These are phyloP conservation scores for Protonemura montana DNA, from an alignment of 2,888 invertebrate species.

Conservation along the genomic window DNA sequence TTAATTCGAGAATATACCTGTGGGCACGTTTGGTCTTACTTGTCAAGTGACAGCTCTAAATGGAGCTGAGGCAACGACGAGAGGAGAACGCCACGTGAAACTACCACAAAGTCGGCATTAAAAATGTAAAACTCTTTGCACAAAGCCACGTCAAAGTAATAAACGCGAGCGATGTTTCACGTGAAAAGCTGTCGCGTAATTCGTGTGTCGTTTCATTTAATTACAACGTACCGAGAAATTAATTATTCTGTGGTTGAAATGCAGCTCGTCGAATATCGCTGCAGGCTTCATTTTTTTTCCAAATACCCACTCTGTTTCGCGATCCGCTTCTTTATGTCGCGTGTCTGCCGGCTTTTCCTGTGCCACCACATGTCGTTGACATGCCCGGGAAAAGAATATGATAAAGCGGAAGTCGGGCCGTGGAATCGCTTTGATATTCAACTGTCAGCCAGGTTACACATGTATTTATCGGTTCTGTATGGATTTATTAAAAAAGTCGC, in stretches of 20 bases:
- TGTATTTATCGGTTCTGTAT: not conserved
- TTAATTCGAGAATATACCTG: too few relatives aligned
- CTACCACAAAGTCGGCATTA: not conserved
- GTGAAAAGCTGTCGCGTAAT: not conserved
- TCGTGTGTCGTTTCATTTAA: not conserved
- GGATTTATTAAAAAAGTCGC: not conserved
- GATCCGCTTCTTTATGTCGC: not conserved
- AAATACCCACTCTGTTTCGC: not conserved
- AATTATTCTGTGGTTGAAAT: not conserved
- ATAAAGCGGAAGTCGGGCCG: not conserved
- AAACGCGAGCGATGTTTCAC: not conserved
- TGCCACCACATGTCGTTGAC: not conserved
- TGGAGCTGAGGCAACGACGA: not conserved
- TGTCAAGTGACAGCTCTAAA: not conserved
- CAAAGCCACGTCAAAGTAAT: not conserved
- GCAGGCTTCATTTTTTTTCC: not conserved
- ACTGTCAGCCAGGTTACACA: not conserved
- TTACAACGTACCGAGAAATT: not conserved
- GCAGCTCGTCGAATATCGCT: not conserved
- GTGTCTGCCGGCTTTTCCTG: not conserved
- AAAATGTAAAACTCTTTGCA: not conserved
- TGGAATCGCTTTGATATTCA: not conserved
- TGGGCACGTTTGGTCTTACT: not conserved
- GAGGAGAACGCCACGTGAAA: not conserved
- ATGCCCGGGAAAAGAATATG: not conserved